Evolutionary conservation across 2,888 invertebrate species (phyloP).

Genomic region (Ennomos fuscantarius): DNA sequence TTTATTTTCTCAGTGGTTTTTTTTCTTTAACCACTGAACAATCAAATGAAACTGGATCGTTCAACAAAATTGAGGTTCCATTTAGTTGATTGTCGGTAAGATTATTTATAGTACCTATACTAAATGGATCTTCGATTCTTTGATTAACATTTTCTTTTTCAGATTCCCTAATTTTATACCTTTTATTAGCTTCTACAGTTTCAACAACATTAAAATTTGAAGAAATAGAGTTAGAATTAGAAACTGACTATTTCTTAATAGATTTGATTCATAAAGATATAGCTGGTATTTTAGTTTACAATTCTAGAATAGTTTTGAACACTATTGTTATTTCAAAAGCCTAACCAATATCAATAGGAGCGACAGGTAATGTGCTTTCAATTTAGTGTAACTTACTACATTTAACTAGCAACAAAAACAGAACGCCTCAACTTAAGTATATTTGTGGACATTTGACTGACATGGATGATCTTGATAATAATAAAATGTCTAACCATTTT

Average conservation of each 20-base stretch:
- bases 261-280: slow-evolving; percentile 40
- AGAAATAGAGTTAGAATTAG: slow-evolving; percentile 39
- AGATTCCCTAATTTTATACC: slow-evolving; percentile 39
- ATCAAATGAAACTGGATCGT: slow-evolving; percentile 33
- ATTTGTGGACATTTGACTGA: too few relatives aligned
- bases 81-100: slow-evolving; percentile 37
- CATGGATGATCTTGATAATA: neutral
- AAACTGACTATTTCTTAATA: slow-evolving; percentile 38
- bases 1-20: slow-evolving; percentile 34
- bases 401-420: neutral
- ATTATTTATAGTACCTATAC: slow-evolving; percentile 18
- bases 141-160: slow-evolving; percentile 41
- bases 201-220: slow-evolving; percentile 31
- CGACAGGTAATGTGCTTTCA: slow-evolving; percentile 41
- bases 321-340: slow-evolving; percentile 17
- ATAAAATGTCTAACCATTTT: slow-evolving; percentile 4
- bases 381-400: slow-evolving; percentile 8
- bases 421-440: neutral
- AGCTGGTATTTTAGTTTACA: slow-evolving; percentile 22
- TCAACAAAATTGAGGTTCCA: slow-evolving; percentile 35
- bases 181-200: slow-evolving; percentile 38
- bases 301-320: slow-evolving; percentile 19
- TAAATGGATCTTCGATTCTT: slow-evolving; percentile 32
- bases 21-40: slow-evolving; percentile 31
- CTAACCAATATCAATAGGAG: slow-evolving; percentile 30